Base-by-base conservation (phyloP, 2,888 invertebrate species). In the Cenopis cana region DNA sequence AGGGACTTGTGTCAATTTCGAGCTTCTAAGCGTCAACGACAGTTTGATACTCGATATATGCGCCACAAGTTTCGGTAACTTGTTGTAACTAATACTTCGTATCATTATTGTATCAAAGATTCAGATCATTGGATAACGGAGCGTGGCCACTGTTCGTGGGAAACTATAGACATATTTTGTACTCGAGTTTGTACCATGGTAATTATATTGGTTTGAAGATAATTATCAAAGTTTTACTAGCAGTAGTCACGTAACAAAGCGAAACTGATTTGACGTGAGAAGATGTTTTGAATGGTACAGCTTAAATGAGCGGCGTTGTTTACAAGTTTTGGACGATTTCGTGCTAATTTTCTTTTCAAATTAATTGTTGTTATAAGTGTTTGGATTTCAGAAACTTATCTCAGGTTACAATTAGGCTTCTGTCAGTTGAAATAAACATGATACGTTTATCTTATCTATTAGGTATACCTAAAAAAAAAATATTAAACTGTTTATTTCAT, bases 81-180 rank as follows among this genome's bases (percentile, higher is more conserved):
- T 71, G 69, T 38, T 36, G 59, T 69, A 55, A 68, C 57, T 55
- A 66, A 62, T 61, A 66, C 64, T 54, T 38, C 57, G 75, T 77
- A 75, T 77, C 80, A 82, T 81, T 78, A 76, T 76, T 70, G 69
- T 73, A 75, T 77, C 81, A 81, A 81, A 76, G 81, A 67, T 67
- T 61, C 49, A 84, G 85, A 86, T 87, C 82, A 79, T 82, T 82
- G 78, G 81, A 85, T 88, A 86, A 83, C 84, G 82, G 81, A 78
- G 74, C 74, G 77, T 74, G 82, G 88, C 90, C 89, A 85, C 90
- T 90, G 89, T 76, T 83, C 87, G 87, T 89, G 89, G 86, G 87
- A 87, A 82, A 86, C 81, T 79, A 80, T 78, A 80, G 81, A 80
- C 79, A 79, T 82, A 78, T 81, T 85, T 81, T 83, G 83, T 82